These are phyloP conservation scores for Loripinus fragilis DNA, from an alignment of 2,888 invertebrate species.

Conservation along the genomic window DNA sequence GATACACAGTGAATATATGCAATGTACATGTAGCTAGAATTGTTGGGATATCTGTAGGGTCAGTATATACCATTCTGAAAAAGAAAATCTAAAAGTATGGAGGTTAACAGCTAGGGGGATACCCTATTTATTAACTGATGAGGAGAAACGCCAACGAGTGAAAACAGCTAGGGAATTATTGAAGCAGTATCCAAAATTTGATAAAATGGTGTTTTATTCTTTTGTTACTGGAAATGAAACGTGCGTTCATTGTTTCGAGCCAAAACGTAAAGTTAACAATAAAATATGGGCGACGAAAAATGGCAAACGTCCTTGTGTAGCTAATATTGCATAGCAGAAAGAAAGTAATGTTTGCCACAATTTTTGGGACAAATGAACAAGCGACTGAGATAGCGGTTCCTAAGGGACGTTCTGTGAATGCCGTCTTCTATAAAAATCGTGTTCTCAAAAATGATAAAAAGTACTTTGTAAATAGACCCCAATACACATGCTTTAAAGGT, in stretches of 20 bases:
- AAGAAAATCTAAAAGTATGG: slow-evolving; percentile 10
- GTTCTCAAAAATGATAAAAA: not conserved
- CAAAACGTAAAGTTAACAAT: slow-evolving; percentile 1
- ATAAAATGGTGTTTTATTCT: not conserved
- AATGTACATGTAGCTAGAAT: no score
- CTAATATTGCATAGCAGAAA: slow-evolving; percentile 1
- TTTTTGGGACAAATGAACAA: not conserved
- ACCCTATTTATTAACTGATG: not conserved
- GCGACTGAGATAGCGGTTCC: not conserved
- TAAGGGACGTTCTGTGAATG: not conserved
- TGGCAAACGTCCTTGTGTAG: not conserved
- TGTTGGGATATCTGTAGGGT: slow-evolving; percentile 1
- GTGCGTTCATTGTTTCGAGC: not conserved
- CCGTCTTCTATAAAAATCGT: not conserved
- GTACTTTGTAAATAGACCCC: not conserved
- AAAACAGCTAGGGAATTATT: not conserved
- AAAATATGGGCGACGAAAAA: slow-evolving; percentile 16
- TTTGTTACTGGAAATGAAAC: slow-evolving; percentile 16
- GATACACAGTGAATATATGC: not conserved
- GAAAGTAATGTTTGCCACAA: not conserved
- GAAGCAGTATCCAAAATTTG: slow-evolving; percentile 13
- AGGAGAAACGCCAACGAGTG: not conserved
- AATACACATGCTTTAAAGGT: not conserved
- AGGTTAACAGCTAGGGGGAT: not conserved
- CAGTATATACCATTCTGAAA: not conserved